phyloP scores from a whole-genome alignment of 2,113 vertebrate genomes.

The Ginglymostoma cirratum region DNA sequence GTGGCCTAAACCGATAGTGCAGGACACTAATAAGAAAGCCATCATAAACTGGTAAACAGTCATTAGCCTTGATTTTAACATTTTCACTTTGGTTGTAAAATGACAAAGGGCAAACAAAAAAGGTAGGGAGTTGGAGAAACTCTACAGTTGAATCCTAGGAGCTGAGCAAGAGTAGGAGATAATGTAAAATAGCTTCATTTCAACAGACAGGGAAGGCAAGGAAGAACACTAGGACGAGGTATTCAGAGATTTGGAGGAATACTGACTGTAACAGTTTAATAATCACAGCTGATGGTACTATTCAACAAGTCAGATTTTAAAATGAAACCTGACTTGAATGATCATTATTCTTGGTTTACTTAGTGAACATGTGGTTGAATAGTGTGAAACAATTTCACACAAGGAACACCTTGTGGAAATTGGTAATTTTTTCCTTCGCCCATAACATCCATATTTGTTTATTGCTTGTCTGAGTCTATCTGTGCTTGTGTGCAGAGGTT shows the following conservation, averaged over 20 bases:
- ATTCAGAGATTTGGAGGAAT: not conserved
- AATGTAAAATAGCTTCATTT: not conserved
- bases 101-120: not conserved
- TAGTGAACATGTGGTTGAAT: too few relatives aligned
- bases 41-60: not conserved
- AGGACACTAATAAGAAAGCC: not conserved
- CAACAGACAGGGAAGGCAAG: not conserved
- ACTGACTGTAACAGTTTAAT: not conserved
- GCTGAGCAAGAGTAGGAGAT: not conserved
- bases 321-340: too few relatives aligned
- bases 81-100: not conserved
- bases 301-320: too few relatives aligned
- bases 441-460: too few relatives aligned
- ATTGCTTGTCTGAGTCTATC: too few relatives aligned
- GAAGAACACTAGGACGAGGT: conserved; percentile 15
- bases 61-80: not conserved
- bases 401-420: too few relatives aligned
- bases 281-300: too few relatives aligned
- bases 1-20: not conserved
- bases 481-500: too few relatives aligned
- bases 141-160: not conserved
- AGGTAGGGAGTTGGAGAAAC: not conserved
- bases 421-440: too few relatives aligned
- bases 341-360: too few relatives aligned
- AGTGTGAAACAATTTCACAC: too few relatives aligned